Evolutionary conservation across 2,888 invertebrate species (phyloP).

Genomic region (Troides helena): DNA sequence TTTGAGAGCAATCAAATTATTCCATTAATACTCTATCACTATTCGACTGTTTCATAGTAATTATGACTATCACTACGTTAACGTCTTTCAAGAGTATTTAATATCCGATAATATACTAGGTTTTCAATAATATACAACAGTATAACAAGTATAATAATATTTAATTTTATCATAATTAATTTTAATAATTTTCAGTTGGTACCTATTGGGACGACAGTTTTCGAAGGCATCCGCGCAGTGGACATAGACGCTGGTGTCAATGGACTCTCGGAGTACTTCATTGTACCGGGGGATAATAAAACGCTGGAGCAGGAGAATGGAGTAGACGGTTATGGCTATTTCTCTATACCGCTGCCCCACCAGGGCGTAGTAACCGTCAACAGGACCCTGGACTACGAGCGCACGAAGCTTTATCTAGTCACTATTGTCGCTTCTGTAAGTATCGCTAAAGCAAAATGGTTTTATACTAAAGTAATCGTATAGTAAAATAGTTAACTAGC

Average conservation of each 20-base stretch:
- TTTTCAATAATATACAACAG: too few species aligned
- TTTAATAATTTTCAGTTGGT: conserved; percentile 83
- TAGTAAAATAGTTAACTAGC: too few species aligned
- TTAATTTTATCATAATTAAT: too few species aligned
- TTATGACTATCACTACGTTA: too few species aligned
- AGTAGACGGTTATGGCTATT: conserved; percentile 89
- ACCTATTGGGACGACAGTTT: conserved; percentile 91
- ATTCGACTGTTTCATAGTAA: too few species aligned
- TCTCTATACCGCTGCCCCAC: conserved; percentile 92
- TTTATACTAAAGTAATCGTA: too few species aligned
- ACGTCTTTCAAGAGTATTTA: too few species aligned
- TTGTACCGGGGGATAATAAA: conserved; percentile 83
- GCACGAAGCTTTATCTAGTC: conserved; percentile 91
- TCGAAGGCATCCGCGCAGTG: conserved; percentile 87
- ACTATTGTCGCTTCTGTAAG: conserved; percentile 94
- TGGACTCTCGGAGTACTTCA: conserved; percentile 92
- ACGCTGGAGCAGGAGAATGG: conserved; percentile 76
- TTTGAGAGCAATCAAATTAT: too few species aligned
- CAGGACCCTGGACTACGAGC: conserved; percentile 92
- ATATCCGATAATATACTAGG: too few species aligned
- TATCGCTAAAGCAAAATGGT: conserved; percentile 38
- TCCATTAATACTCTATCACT: too few species aligned
- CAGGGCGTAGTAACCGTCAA: conserved; percentile 94
- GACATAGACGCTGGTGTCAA: conserved; percentile 94
- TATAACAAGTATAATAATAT: too few species aligned